Evolutionary conservation across 2,113 vertebrate genomes (phyloP).

Genomic region (Aix galericulata): DNA sequence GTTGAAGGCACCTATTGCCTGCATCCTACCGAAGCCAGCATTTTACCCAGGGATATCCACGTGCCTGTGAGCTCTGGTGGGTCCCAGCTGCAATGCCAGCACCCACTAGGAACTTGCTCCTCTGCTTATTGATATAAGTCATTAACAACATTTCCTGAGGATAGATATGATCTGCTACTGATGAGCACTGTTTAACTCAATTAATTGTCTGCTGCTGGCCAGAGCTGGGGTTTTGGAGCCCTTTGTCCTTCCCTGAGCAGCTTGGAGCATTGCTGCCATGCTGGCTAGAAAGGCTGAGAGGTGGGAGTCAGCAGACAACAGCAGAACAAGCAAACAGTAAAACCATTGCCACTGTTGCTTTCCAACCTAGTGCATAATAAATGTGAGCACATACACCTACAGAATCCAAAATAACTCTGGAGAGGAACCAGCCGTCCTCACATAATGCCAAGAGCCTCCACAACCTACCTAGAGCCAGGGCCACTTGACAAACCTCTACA

Average conservation of each 20-base stretch:
- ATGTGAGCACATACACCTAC: background rate
- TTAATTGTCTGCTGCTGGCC: too few relatives aligned
- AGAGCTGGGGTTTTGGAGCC: background rate
- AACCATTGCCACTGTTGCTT: background rate
- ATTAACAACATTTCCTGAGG: background rate
- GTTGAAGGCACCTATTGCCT: background rate
- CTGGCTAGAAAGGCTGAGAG: background rate
- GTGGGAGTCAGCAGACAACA: background rate
- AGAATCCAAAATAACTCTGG: background rate
- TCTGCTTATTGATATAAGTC: background rate
- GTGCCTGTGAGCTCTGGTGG: background rate
- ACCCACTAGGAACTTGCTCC: rapidly evolving
- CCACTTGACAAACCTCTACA: background rate
- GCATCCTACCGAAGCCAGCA: background rate
- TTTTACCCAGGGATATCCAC: background rate
- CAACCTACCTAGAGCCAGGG: background rate
- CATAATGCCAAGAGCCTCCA: background rate
- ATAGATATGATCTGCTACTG: background rate
- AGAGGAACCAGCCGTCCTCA: background rate
- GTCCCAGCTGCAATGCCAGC: background rate
- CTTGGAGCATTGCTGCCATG: background rate
- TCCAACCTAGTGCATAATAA: background rate
- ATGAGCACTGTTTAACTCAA: background rate
- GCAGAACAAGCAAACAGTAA: background rate
- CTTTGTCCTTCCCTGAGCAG: background rate